Evolutionary conservation across 2,797 vertebrate species (phyloP).

Genomic region (Orientallactaga sibirica): DNA sequence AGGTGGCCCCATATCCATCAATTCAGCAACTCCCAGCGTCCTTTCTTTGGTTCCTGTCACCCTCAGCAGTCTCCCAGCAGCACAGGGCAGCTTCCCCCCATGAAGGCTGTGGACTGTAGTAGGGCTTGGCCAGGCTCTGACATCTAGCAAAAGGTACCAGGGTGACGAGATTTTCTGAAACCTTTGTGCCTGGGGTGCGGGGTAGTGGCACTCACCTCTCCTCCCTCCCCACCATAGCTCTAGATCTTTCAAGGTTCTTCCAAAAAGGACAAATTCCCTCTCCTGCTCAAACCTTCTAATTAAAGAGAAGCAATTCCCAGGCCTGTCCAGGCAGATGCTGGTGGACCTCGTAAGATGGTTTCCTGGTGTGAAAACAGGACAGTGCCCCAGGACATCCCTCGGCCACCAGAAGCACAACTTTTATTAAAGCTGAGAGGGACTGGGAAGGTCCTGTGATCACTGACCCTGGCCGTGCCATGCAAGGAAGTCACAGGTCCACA

Average conservation of each 20-base stretch:
- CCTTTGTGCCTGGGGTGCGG: not conserved
- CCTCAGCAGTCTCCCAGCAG: not conserved
- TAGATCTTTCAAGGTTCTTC: not conserved
- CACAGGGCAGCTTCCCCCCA: not conserved
- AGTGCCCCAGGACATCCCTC: not conserved
- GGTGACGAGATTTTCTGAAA: not conserved
- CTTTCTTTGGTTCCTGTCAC: not conserved
- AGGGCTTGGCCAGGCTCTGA: not conserved
- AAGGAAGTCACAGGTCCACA: not conserved
- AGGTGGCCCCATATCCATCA: too few relatives aligned
- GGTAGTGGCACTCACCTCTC: not conserved
- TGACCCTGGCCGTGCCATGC: not conserved
- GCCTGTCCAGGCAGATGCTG: not conserved
- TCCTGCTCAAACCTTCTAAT: not conserved
- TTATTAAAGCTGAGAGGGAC: too few relatives aligned
- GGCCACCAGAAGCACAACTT: not conserved
- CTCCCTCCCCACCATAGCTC: not conserved
- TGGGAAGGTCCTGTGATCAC: not conserved
- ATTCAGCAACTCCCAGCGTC: too few relatives aligned
- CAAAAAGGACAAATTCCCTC: not conserved
- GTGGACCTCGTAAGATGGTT: not conserved
- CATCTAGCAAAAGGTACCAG: not conserved
- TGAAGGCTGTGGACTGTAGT: not conserved
- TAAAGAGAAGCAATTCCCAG: conserved; percentile 2
- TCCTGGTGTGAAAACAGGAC: not conserved